These are phyloP conservation scores for Aphelinus atriplicis DNA, from an alignment of 1,140 invertebrate species.

Conservation along the genomic window DNA sequence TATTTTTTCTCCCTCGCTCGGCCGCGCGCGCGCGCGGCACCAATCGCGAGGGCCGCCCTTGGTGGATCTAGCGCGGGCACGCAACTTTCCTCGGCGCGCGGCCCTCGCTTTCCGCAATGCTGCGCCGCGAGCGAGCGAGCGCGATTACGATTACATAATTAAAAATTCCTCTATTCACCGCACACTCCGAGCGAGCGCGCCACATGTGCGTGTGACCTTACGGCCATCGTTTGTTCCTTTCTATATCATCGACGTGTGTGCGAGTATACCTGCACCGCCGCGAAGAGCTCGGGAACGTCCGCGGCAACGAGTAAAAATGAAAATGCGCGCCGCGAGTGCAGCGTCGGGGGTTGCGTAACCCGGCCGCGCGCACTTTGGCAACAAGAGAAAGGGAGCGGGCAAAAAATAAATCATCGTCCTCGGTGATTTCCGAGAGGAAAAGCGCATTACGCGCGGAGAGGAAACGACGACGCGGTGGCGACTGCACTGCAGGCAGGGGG, in stretches of 20 bases:
- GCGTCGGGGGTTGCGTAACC: not conserved
- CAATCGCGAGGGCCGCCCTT: conserved; percentile 13
- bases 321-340: too few species aligned
- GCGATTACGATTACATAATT: conserved; percentile 22
- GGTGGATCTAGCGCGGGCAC: conserved; percentile 1
- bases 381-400: not conserved
- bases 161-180: conserved; percentile 15
- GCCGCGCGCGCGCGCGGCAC: not conserved
- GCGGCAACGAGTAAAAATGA: too few species aligned
- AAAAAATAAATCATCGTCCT: not conserved
- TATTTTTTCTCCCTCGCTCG: conserved; percentile 1
- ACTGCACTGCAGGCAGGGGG: too few species aligned
- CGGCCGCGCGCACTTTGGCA: not conserved
- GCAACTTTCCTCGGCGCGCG: conserved; percentile 1
- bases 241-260: too few species aligned
- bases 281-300: too few species aligned
- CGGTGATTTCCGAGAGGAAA: not conserved
- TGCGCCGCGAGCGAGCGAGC: not conserved
- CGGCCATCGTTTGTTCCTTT: too few species aligned
- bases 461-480: too few species aligned
- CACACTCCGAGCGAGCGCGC: too few species aligned
- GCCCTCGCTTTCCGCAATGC: not conserved
- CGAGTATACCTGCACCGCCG: too few species aligned
- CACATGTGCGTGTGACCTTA: too few species aligned
- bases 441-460: too few species aligned